Percentiles rank a stretch among this genome's conserved stretches.
phyloP scores from a whole-genome alignment of 2,797 vertebrate species.

The Galago senegalensis region DNA sequence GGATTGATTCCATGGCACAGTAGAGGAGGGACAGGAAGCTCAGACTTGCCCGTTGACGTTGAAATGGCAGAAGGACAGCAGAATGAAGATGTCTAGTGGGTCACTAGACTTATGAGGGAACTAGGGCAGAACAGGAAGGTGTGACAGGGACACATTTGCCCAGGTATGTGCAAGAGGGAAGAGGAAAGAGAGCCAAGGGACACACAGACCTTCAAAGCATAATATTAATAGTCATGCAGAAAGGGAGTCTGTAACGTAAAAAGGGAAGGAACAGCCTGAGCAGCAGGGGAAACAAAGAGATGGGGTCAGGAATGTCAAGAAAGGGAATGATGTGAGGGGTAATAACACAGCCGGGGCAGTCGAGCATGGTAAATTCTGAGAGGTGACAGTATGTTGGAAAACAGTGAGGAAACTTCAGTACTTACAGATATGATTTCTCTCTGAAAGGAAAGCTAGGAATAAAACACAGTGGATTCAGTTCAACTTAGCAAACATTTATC shows the following conservation, averaged over 20 bases:
- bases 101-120: not conserved
- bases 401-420: not conserved
- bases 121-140: not conserved
- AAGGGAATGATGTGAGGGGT: not conserved
- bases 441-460: not conserved
- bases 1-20: not conserved
- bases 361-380: not conserved
- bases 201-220: not conserved
- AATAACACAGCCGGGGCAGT: not conserved
- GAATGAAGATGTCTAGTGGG: not conserved
- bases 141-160: not conserved
- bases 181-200: not conserved
- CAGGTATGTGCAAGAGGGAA: not conserved
- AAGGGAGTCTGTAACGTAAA: not conserved
- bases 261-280: not conserved
- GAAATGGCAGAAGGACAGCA: not conserved
- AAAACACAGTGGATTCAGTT: not conserved
- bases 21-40: slow-evolving; percentile 1
- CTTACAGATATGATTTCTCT: not conserved
- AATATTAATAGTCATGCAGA: not conserved
- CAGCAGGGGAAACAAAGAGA: not conserved
- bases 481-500: not conserved
- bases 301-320: not conserved
- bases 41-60: not conserved
- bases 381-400: not conserved